Percentiles rank a stretch among this genome's conserved stretches.
These are phyloP conservation scores for Tor tambroides DNA, from an alignment of 2,113 vertebrate genomes.

Conservation along the genomic window DNA sequence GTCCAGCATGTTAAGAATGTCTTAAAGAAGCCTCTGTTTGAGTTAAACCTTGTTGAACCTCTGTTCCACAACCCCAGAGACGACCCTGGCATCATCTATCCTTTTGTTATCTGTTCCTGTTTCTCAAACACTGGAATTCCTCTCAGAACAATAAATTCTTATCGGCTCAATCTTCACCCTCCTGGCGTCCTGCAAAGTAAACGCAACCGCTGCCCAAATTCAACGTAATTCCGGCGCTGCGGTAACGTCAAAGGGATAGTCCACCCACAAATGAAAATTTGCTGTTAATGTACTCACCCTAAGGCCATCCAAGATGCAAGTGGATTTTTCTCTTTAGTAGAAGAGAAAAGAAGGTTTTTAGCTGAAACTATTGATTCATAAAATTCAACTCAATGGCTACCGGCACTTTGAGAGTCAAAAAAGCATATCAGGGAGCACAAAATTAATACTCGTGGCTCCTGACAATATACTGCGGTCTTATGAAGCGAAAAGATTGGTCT, in stretches of 20 bases:
- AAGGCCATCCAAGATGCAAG: too few species aligned
- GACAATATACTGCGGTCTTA: too few species aligned
- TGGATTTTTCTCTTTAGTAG: not conserved
- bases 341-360: not conserved
- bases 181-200: constrained; percentile 20
- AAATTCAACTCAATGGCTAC: not conserved
- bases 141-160: constrained; percentile 50
- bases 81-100: constrained; percentile 10
- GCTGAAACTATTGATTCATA: not conserved
- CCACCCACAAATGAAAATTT: too few species aligned
- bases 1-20: constrained; percentile 56
- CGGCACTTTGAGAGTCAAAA: not conserved
- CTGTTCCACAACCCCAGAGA: constrained; percentile 45
- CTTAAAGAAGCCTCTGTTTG: constrained; percentile 51
- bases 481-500: too few species aligned
- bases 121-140: constrained; percentile 51
- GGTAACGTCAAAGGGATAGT: not conserved
- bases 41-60: constrained; percentile 44
- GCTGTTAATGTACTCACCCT: too few species aligned
- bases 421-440: too few species aligned
- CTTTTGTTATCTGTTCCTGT: constrained; percentile 46
- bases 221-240: not conserved
- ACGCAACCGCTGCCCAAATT: constrained; percentile 11
- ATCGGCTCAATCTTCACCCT: not conserved
- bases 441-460: too few species aligned